phyloP scores from a whole-genome alignment of 2,888 invertebrate species.

The Drosophila acutilabella region DNA sequence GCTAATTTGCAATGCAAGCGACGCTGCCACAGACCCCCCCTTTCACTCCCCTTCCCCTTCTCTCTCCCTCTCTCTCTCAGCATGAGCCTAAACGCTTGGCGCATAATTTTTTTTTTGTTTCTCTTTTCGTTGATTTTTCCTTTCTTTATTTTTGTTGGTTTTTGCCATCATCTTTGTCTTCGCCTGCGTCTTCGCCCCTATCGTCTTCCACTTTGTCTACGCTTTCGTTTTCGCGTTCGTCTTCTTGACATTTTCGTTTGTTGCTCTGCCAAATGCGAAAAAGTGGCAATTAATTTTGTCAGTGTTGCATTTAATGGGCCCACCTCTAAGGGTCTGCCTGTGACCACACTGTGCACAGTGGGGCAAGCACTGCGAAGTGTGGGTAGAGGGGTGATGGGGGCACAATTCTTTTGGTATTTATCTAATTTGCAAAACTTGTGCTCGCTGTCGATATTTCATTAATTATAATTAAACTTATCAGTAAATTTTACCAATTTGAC shows the following conservation, averaged over 20 bases:
- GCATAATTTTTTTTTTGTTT: slow-evolving; percentile 39
- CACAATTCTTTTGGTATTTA: slow-evolving; percentile 4
- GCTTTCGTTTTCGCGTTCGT: slow-evolving; percentile 22
- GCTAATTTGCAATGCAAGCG: slow-evolving; percentile 74
- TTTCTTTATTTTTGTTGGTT: slow-evolving; percentile 40
- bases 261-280: slow-evolving; percentile 82
- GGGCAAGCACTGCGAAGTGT: background rate
- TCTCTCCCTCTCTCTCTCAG: slow-evolving; percentile 2
- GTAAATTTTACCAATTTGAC: slow-evolving; percentile 35
- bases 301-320: slow-evolving; percentile 79
- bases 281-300: slow-evolving; percentile 83
- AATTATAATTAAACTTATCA: slow-evolving; percentile 67
- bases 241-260: slow-evolving; percentile 82
- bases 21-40: slow-evolving; percentile 21
- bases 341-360: background rate
- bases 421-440: slow-evolving; percentile 16
- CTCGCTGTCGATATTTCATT: slow-evolving; percentile 55
- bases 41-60: background rate
- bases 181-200: slow-evolving; percentile 2
- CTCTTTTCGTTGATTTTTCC: background rate
- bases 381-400: background rate
- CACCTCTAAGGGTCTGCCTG: slow-evolving; percentile 22
- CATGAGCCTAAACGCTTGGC: slow-evolving; percentile 46
- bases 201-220: slow-evolving; percentile 19
- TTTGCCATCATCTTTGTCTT: slow-evolving; percentile 27